phyloP scores from a whole-genome alignment of 2,888 invertebrate species.

The Euzetes globulus region DNA sequence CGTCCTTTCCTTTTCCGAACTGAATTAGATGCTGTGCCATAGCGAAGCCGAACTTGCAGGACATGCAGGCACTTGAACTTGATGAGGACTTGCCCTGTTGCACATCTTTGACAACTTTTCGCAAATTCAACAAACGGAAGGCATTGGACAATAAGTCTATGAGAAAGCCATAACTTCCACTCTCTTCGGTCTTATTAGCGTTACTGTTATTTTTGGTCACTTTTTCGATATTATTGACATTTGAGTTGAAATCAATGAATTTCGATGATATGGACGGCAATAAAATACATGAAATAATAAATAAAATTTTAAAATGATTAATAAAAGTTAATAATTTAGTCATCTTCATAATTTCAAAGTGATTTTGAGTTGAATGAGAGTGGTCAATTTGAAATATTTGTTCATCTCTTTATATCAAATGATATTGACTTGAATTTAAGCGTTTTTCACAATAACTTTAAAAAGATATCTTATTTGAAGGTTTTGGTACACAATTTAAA shows the following conservation, averaged over 20 bases:
- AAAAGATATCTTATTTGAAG: neutral
- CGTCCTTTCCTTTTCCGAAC: constrained; percentile 39
- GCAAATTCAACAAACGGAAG: constrained; percentile 33
- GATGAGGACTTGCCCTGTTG: constrained; percentile 27
- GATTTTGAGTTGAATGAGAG: neutral
- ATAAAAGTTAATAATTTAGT: neutral
- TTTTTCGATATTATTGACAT: neutral
- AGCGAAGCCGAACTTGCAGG: constrained; percentile 39
- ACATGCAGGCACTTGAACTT: constrained; percentile 24
- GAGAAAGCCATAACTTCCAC: constrained; percentile 9
- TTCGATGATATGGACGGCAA: constrained; percentile 1
- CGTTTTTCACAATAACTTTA: neutral
- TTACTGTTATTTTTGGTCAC: neutral
- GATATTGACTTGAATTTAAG: neutral
- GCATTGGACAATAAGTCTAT: constrained; percentile 30
- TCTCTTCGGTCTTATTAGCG: neutral
- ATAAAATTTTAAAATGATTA: neutral
- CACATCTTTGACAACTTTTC: constrained; percentile 31
- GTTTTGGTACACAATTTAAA: too few relatives aligned
- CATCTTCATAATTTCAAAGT: neutral
- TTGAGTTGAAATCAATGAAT: neutral
- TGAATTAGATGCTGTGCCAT: constrained; percentile 39
- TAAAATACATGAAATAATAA: neutral
- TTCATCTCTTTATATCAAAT: neutral
- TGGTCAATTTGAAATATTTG: neutral